Conservation (phyloP, 1,140 invertebrate species). For the Calephelis virginiensis region DNA sequence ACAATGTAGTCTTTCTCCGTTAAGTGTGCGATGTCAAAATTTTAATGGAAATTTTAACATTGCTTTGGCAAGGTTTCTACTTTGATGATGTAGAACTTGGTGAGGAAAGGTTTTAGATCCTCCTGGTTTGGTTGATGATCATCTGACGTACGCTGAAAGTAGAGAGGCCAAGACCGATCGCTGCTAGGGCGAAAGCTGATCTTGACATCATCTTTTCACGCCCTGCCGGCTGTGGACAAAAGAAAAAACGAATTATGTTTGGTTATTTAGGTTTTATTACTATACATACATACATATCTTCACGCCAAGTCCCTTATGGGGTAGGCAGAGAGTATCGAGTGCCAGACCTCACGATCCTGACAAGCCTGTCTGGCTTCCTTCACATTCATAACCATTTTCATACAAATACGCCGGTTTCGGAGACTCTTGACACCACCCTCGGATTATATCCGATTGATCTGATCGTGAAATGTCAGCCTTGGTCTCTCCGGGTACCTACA, state of each 20-base stretch:
- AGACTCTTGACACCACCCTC: too few species aligned
- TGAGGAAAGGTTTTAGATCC: constrained; percentile 31
- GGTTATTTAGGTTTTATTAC: too few species aligned
- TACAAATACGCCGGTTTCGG: too few species aligned
- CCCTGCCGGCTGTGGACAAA: constrained; percentile 66
- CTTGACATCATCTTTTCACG: constrained; percentile 79
- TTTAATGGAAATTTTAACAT: not conserved
- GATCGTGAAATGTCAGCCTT: too few species aligned
- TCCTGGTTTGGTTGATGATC: constrained; percentile 70
- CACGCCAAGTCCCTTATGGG: too few species aligned
- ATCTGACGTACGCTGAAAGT: constrained; percentile 82
- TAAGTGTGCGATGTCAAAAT: constrained; percentile 24
- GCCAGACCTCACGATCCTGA: too few species aligned
- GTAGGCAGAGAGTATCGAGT: too few species aligned
- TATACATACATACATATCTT: too few species aligned
- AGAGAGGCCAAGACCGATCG: constrained; percentile 79
- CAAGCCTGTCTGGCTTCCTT: too few species aligned
- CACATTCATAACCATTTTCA: too few species aligned
- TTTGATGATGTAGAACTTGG: not conserved
- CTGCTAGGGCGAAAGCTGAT: constrained; percentile 78
- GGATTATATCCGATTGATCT: too few species aligned
- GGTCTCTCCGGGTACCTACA: too few species aligned
- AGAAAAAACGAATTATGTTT: constrained; percentile 26
- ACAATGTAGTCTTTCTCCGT: constrained; percentile 2
- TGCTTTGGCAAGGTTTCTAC: constrained; percentile 10